Base-by-base conservation (phyloP, 2,113 vertebrate genomes). In the Etheostoma cragini region DNA sequence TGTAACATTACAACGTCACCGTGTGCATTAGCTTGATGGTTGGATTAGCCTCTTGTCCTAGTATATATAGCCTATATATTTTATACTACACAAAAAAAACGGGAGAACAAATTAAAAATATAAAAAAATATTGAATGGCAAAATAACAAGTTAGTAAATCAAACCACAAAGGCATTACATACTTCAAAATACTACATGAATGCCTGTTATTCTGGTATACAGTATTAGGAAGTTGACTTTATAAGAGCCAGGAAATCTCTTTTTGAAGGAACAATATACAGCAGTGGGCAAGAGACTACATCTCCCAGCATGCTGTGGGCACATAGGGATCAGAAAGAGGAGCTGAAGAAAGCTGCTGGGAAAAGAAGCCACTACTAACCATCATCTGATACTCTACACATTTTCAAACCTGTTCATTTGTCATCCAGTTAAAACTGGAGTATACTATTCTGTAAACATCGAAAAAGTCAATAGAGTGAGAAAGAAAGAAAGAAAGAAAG, bases 261-360 rank as follows among this genome's bases (percentile, higher is more conserved):
- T 47, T 35, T 53, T 68, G 24, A 30, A 50, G 5, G 3, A 8
- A 33, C 17, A 14, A 50, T 38, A 38, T 66, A 52, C 17, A 58
- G 17, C 19, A 46, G 22, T 15, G 12, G 11, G 14, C n/a, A 75
- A 22, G 17, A 56, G 33, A 53, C 33, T 53, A 6, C 33, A 50
- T 19, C 46, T 42, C 35, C 60, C 60, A 75, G 33, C 60, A 75
- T 64, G 35, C 60, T n/a, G 4, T 30, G 35, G 61, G 53, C 53
- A 26, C 69, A 30, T 26, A 3, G 4, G 21, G 15, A 42, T 19
- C 21, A 73, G 15, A 16, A 14, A 46, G 22, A 33, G 22, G 33
- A 56, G 50, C 22, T 56, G 50, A 46, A 46, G 58, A 52, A 50
- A 35, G 58, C 30, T 50, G 52, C 52, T 21, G 30, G 38, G 17